A percentile compares a stretch with the other conserved stretches of the same genome.
These are phyloP conservation scores for Notiomystis cincta DNA, from an alignment of 2,113 vertebrate genomes.

Conservation along the genomic window DNA sequence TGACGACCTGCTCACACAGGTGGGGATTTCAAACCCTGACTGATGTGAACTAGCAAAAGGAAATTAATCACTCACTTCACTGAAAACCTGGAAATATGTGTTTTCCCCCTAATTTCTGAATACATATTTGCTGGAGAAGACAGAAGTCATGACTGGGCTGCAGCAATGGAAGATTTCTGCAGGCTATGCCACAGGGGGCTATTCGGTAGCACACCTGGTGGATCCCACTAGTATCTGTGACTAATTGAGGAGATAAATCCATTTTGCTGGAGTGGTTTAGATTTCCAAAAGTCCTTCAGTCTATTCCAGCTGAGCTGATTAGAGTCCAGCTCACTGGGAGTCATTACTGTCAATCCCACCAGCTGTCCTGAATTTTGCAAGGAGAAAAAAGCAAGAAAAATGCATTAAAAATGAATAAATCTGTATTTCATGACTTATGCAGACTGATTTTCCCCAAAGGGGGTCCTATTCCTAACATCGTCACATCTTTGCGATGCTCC, in stretches of 20 bases:
- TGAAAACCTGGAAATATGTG: not conserved
- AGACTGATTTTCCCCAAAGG: not conserved
- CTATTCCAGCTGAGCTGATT: conserved; percentile 61
- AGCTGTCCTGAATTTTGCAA: conserved; percentile 54
- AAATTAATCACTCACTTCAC: not conserved
- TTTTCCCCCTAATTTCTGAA: not conserved
- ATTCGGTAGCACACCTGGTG: conserved; percentile 20
- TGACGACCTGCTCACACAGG: not conserved
- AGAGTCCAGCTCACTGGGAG: conserved; percentile 63
- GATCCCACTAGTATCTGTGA: conserved; percentile 43
- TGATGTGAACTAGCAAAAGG: not conserved
- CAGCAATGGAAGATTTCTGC: not conserved
- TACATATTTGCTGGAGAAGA: not conserved
- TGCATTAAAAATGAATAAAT: conserved; percentile 52
- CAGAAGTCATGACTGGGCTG: not conserved
- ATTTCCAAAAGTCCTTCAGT: conserved; percentile 51
- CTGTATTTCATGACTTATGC: conserved; percentile 34
- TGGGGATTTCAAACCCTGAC: not conserved
- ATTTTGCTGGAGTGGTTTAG: conserved; percentile 47
- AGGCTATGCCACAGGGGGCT: not conserved
- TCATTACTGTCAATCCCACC: conserved; percentile 62
- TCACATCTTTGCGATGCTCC: not conserved
- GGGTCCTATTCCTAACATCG: not conserved
- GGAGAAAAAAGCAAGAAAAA: conserved; percentile 30
- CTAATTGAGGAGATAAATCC: conserved; percentile 62